Evolutionary conservation across 2,888 invertebrate genomes (phyloP).

Genomic region (Caenorhabditis sulstoni): DNA sequence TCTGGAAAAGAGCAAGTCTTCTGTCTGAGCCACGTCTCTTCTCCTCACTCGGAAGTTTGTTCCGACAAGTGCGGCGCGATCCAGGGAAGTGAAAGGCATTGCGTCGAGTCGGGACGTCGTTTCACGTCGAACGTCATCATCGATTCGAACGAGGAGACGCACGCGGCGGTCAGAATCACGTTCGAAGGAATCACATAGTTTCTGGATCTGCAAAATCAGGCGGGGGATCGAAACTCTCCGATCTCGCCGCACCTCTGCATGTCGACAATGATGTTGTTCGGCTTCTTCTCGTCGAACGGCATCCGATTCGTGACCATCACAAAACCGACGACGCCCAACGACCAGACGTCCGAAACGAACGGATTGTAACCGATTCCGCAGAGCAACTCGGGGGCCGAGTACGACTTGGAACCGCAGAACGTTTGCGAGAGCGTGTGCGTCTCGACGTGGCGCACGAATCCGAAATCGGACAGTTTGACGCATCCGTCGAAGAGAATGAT

Average conservation of each 20-base stretch:
- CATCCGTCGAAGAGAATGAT: constrained; percentile 81
- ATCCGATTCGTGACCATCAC: constrained; percentile 82
- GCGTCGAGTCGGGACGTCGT: constrained; percentile 28
- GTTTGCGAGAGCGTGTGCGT: constrained; percentile 79
- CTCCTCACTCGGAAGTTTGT: too few species aligned
- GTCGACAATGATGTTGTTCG: constrained; percentile 73
- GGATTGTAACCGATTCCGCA: constrained; percentile 82
- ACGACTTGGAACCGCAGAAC: constrained; percentile 83
- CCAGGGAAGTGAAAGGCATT: constrained; percentile 49
- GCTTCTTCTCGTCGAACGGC: constrained; percentile 82
- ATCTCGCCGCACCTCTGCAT: constrained; percentile 51
- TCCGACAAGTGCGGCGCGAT: constrained; percentile 43
- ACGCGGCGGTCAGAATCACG: constrained; percentile 34
- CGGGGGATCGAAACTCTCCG: background rate
- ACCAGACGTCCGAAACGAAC: constrained; percentile 82
- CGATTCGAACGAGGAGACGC: constrained; percentile 57
- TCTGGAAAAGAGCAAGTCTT: background rate
- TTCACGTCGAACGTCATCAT: constrained; percentile 64
- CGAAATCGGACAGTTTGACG: constrained; percentile 82
- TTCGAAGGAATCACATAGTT: constrained; percentile 55
- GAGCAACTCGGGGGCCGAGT: constrained; percentile 81
- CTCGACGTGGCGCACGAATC: constrained; percentile 80
- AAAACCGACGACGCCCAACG: constrained; percentile 82
- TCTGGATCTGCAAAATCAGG: constrained; percentile 42
- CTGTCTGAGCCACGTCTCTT: background rate